Percentiles rank a stretch among this genome's conserved stretches.
Conservation (phyloP, 2,113 vertebrate species). For the Pyrgilauda ruficollis region DNA sequence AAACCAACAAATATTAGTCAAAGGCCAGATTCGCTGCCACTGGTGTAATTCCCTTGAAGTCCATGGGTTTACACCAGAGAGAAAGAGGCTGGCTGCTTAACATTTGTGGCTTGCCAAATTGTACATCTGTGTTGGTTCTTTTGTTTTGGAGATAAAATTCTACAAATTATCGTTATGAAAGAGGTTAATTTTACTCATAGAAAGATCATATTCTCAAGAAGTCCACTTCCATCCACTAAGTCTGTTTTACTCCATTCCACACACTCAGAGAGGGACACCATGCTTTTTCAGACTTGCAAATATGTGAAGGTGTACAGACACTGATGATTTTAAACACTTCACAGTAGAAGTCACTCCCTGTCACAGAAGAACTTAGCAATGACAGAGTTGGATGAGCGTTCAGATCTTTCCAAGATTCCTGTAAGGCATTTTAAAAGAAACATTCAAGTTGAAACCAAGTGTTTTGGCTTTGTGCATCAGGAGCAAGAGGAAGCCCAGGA, state of each 20-base stretch:
- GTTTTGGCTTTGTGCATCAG: neutral
- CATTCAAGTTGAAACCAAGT: neutral
- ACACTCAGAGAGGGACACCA: neutral
- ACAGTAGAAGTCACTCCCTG: neutral
- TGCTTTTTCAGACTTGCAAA: neutral
- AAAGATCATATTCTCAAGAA: neutral
- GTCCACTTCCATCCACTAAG: neutral
- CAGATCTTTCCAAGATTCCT: neutral
- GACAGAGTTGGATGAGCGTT: neutral
- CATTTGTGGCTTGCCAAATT: conserved; percentile 3
- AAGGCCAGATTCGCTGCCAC: neutral
- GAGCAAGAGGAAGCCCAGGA: neutral
- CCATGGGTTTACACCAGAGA: neutral
- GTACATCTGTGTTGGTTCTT: conserved; percentile 52
- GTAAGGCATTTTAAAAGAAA: neutral
- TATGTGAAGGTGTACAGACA: neutral
- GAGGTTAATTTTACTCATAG: neutral
- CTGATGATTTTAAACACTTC: neutral
- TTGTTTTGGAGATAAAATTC: conserved; percentile 47
- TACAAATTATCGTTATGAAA: neutral
- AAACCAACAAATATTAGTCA: neutral
- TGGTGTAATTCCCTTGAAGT: conserved; percentile 15
- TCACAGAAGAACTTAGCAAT: neutral
- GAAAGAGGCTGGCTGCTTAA: neutral
- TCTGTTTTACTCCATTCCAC: neutral